phyloP scores from a whole-genome alignment of 35 echinoderm and acorn worm genomes.

The Patiria miniata region DNA sequence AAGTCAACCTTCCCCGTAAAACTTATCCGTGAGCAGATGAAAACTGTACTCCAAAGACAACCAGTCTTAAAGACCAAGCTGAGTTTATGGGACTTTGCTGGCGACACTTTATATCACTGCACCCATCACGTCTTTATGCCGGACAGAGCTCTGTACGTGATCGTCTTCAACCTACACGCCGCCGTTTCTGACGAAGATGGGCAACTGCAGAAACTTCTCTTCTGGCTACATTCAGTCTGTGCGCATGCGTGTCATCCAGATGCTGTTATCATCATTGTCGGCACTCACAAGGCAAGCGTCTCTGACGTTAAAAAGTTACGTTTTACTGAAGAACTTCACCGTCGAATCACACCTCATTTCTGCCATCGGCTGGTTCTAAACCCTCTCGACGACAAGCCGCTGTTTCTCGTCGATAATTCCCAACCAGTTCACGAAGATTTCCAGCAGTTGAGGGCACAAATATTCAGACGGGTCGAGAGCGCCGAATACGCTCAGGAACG shows the following conservation, averaged over 20 bases:
- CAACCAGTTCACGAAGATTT: background rate
- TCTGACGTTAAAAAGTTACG: background rate
- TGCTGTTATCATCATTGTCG: slow-evolving; percentile 38
- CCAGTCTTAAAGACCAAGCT: slow-evolving; percentile 13
- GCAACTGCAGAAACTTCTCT: slow-evolving; percentile 25
- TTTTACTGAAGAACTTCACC: slow-evolving; percentile 8
- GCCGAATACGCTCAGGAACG: background rate
- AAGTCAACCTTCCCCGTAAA: slow-evolving; percentile 9
- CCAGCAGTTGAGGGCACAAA: background rate
- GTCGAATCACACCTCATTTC: background rate
- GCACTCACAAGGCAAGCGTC: slow-evolving; percentile 23
- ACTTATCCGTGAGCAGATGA: background rate
- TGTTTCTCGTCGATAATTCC: slow-evolving; percentile 40
- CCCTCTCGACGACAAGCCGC: background rate
- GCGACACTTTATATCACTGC: slow-evolving; percentile 14
- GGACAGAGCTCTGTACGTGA: slow-evolving; percentile 4
- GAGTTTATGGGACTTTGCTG: slow-evolving; percentile 50
- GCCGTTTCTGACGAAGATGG: background rate
- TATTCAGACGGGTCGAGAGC: background rate
- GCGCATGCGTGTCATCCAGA: slow-evolving; percentile 6
- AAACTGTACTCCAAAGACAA: background rate
- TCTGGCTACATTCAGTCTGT: slow-evolving; percentile 42
- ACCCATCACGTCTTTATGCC: slow-evolving; percentile 42
- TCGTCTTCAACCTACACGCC: slow-evolving; percentile 43
- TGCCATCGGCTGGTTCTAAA: slow-evolving; percentile 9